Base-by-base conservation (phyloP, 2,113 vertebrate genomes). In the Tachysurus fulvidraco region DNA sequence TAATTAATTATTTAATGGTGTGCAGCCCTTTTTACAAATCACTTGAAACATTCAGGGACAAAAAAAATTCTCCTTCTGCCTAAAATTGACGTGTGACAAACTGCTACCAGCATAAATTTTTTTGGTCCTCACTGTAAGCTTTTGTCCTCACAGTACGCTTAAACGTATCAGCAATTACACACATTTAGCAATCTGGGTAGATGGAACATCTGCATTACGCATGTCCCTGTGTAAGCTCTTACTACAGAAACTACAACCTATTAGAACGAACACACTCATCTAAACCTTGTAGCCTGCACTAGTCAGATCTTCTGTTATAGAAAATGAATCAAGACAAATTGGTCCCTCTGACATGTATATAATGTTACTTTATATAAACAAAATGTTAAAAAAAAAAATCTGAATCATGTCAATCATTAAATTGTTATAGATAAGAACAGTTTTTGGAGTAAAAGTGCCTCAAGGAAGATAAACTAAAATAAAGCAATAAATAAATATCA, bases 101-200 rank as follows among this genome's bases (percentile, higher is more conserved):
- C 46, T 64, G 25, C 25, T 83, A 73, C 74, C 88, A 84, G 74
- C 74, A 81, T 83, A 73, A 50, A 11, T n/a, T 17, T 36, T 36
- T 36, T 36, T 36, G 36, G 28, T 69, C 28, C 28, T 36, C 3
- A 30, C 28, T 2, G 28, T 16, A 17, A 69, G 5, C 28, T 36
- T 69, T 36, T 17, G 28, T 69, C 28, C 28, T 36, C 3, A 30
- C 28, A 2, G 28, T 16, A 17, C 36, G 5, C 28, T 36, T 69
- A 13, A 36, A n/a, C n/a, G 2, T 67, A 67, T 67, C 64, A 67
- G 28, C 64, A 65, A 4, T 60, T 60, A 65, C 23, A 65, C 10
- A 64, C n/a, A 28, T 65, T 13, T 65, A 28, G n/a, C 62, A 65
- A 5, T 28, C 62, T 13, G 25, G n/a, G 12, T 65, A 14, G 14